These are phyloP conservation scores for Centrocercus urophasianus DNA, from an alignment of 2,113 vertebrate species.

Conservation along the genomic window DNA sequence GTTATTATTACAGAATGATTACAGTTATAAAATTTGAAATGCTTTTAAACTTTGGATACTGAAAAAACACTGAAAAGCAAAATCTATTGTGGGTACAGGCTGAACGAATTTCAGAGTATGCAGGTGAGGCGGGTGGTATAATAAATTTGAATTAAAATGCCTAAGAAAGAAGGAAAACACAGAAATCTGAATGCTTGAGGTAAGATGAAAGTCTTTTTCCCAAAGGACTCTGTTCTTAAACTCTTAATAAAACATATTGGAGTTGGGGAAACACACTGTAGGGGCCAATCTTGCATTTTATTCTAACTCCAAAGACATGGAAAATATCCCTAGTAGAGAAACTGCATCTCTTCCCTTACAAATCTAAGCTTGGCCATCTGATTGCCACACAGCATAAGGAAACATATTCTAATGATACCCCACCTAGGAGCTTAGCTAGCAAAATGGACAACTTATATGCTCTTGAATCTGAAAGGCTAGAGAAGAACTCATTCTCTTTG, in stretches of 20 bases:
- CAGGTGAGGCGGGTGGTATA: not conserved
- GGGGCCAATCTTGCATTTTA: not conserved
- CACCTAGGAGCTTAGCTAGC: not conserved
- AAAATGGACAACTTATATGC: not conserved
- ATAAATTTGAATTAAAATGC: not conserved
- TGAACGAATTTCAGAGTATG: not conserved
- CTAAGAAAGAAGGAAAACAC: not conserved
- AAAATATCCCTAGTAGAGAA: not conserved
- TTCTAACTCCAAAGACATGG: not conserved
- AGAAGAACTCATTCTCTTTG: not conserved
- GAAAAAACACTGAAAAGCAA: not conserved
- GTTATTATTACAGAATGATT: not conserved
- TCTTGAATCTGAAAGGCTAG: not conserved
- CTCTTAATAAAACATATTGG: not conserved
- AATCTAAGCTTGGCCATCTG: not conserved
- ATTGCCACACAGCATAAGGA: not conserved
- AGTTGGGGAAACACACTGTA: not conserved
- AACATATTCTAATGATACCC: not conserved
- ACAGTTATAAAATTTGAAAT: not conserved
- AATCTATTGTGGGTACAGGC: not conserved
- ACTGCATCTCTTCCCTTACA: not conserved
- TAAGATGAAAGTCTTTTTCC: not conserved
- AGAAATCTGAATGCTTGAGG: not conserved
- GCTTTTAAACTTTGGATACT: not conserved
- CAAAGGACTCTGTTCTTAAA: not conserved